Evolutionary conservation across 2,113 vertebrate species (phyloP), one percentile per base, ranked within the genome.

Genomic region (Todiramphus saurophagus): DNA sequence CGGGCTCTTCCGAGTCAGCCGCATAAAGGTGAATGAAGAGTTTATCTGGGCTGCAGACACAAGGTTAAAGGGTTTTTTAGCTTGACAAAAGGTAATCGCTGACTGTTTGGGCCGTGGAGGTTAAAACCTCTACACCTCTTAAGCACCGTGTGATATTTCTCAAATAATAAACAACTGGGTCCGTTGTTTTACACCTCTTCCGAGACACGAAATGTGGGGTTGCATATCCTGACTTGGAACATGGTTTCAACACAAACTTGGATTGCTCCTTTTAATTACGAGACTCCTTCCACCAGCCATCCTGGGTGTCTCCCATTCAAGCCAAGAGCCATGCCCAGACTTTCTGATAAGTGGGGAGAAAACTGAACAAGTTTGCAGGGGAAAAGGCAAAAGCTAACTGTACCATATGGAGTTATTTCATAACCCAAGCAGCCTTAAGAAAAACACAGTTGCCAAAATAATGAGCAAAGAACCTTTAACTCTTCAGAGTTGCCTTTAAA

Each of bases 401-500:
- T 76, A 75, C 28, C 2, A 5, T 30, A 9, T 12, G 66, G 58
- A 69, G 16, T 58, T 33, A 58, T 60, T 92, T 68, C 73, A 84
- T 70, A 90, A 58, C 48, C 91, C 66, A 73, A 21, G 63, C 43
- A 79, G 83, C 84, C 70, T 62, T 33, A 60, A 83, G 87, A 93
- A 81, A 67, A 79, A 64, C 3, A 5, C 16, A 92, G 69, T 44
- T 91, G 66, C 68, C 81, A 78, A 84, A 90, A 63, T 33, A 79
- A 46, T 7, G 28, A 44, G 53, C 48, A 48, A 31, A 62, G 35
- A 66, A 9, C 39, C 25, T 53, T 53, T 35, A 74, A 60, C 87
- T 72, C 92, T 91, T 87, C 85, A 92, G 79, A 94, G 92, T 60
- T 30, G 35, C 88, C 92, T 94, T 92, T 93, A 96, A 97, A 91